These are phyloP conservation scores for Lemur catta DNA, from an alignment of 2,797 vertebrate genomes.

Conservation along the genomic window DNA sequence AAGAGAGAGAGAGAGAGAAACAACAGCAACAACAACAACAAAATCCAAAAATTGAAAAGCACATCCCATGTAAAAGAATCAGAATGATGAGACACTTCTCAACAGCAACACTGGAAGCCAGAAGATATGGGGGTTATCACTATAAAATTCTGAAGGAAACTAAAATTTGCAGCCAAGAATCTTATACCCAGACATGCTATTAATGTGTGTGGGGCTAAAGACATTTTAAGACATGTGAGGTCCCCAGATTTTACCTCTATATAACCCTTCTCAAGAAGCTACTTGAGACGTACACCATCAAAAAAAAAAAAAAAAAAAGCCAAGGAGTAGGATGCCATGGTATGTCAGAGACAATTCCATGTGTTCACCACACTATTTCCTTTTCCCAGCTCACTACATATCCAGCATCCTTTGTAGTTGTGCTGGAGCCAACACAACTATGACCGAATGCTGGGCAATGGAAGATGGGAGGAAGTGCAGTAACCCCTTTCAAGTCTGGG, in stretches of 20 bases:
- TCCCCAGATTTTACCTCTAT: neutral
- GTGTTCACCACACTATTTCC: neutral
- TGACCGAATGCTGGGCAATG: neutral
- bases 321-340: neutral
- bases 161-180: neutral
- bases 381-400: neutral
- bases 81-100: neutral
- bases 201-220: neutral
- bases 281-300: neutral
- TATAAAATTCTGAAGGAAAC: neutral
- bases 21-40: neutral
- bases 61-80: neutral
- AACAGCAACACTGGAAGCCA: neutral
- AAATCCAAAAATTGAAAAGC: neutral
- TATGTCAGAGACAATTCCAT: neutral
- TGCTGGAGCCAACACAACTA: neutral
- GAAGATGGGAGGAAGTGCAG: neutral
- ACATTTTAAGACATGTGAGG: neutral
- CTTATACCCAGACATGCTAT: neutral
- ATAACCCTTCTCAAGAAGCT: neutral
- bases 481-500: neutral
- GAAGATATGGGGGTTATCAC: neutral
- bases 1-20: neutral
- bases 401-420: neutral
- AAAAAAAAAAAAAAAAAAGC: neutral